Evolutionary conservation across 1,140 invertebrate genomes (phyloP).

Genomic region (Zaprionus davidi): DNA sequence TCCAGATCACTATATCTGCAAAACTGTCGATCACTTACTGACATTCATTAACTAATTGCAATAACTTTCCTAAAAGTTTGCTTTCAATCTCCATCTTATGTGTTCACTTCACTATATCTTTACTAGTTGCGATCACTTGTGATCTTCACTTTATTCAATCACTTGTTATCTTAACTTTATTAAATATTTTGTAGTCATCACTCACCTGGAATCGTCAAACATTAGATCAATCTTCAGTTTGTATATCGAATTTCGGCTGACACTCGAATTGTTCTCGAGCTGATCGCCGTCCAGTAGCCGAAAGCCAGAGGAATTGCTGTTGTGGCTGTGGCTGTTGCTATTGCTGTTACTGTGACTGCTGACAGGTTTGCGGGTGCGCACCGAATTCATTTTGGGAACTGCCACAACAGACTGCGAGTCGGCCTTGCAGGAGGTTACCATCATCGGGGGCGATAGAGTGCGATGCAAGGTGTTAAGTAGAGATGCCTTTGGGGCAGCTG

Average conservation of each 20-base stretch:
- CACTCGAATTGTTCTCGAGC: slow-evolving; percentile 85
- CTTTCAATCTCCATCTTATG: too few species aligned
- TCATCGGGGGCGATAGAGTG: slow-evolving; percentile 36
- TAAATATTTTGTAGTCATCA: slow-evolving; percentile 1
- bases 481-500: slow-evolving; percentile 39
- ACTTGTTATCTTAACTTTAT: too few species aligned
- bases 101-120: too few species aligned
- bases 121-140: background rate
- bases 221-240: slow-evolving; percentile 93
- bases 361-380: slow-evolving; percentile 63
- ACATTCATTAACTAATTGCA: too few species aligned
- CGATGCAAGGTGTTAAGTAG: slow-evolving; percentile 20
- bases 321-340: slow-evolving; percentile 30
- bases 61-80: too few species aligned
- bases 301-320: slow-evolving; percentile 82
- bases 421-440: slow-evolving; percentile 82
- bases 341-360: slow-evolving; percentile 51
- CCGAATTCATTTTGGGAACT: slow-evolving; percentile 77
- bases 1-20: too few species aligned
- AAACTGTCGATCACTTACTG: too few species aligned
- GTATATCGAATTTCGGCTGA: slow-evolving; percentile 88
- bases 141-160: slow-evolving; percentile 10
- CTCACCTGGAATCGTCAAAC: slow-evolving; percentile 89
- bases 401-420: slow-evolving; percentile 71
- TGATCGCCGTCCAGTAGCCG: slow-evolving; percentile 84